Percentiles rank a stretch among this genome's conserved stretches.
Evolutionary conservation across 2,888 invertebrate species (phyloP).

Genomic region (Melieria omissa): DNA sequence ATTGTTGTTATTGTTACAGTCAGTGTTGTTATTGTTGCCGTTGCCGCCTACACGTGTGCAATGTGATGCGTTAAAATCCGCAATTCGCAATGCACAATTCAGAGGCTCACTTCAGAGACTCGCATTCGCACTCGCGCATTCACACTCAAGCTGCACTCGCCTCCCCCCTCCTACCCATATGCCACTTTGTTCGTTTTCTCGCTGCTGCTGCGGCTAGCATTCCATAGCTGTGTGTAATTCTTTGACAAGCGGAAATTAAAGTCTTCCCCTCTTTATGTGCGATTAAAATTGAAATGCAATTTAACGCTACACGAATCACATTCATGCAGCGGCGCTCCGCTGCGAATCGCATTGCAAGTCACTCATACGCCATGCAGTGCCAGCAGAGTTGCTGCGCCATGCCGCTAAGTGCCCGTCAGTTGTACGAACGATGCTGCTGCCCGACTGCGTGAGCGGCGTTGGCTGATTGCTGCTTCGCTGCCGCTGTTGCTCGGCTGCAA

Average conservation of each 20-base stretch:
- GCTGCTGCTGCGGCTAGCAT: conserved; percentile 11
- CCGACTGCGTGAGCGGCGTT: neutral
- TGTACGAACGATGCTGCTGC: too few species aligned
- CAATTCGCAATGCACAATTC: conserved; percentile 26
- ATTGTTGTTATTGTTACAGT: neutral
- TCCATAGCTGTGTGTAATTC: conserved; percentile 31
- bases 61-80: conserved; percentile 32
- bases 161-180: neutral
- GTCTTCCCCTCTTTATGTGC: conserved; percentile 45
- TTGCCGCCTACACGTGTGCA: conserved; percentile 9
- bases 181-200: neutral
- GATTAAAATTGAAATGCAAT: conserved; percentile 55
- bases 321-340: conserved; percentile 21
- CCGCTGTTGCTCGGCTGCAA: too few species aligned
- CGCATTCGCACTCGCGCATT: conserved; percentile 16
- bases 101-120: too few species aligned
- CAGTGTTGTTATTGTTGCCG: neutral
- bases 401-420: too few species aligned
- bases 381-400: neutral
- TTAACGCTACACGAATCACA: conserved; percentile 49
- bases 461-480: neutral
- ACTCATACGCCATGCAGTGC: conserved; percentile 22
- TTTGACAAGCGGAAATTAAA: conserved; percentile 55
- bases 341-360: conserved; percentile 27
- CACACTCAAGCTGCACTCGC: neutral